A percentile compares a stretch with the other conserved stretches of the same genome.
phyloP scores from a whole-genome alignment of 2,888 invertebrate species.

The Gortyna flavago region DNA sequence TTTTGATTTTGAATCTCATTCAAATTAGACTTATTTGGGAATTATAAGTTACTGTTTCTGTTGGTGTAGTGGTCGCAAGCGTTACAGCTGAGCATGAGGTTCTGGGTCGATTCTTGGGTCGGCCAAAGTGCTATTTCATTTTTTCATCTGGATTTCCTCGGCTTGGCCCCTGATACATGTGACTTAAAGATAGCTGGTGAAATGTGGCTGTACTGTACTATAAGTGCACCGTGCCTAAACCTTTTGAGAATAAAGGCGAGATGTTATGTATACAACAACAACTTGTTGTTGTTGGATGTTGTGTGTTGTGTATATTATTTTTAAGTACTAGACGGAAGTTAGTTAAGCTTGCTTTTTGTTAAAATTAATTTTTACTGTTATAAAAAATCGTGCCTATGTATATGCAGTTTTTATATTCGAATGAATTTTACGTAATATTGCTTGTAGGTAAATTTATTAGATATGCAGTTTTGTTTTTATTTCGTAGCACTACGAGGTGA shows the following conservation, averaged over 20 bases:
- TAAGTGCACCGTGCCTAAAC: too few species aligned
- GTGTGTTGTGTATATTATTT: too few species aligned
- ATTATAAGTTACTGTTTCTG: too few species aligned
- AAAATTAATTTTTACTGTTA: not conserved
- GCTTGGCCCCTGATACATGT: too few species aligned
- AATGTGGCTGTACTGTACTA: too few species aligned
- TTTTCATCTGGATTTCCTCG: too few species aligned
- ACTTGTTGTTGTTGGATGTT: too few species aligned
- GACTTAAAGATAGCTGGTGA: too few species aligned
- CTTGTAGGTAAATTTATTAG: not conserved
- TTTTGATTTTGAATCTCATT: too few species aligned
- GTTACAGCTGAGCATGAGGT: not conserved
- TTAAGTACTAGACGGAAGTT: not conserved
- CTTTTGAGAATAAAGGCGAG: not conserved
- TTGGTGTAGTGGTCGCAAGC: not conserved
- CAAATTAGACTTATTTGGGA: too few species aligned
- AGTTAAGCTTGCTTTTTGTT: not conserved
- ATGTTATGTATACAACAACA: too few species aligned
- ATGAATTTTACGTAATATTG: not conserved
- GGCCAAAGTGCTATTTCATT: not conserved
- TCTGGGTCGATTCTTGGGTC: not conserved
- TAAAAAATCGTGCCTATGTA: not conserved
- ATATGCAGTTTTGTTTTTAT: conserved; percentile 19
- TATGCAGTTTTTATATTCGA: not conserved
- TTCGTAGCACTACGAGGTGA: conserved; percentile 3